Evolutionary conservation across 2,797 vertebrate genomes (phyloP).

Genomic region (Mallotus villosus): DNA sequence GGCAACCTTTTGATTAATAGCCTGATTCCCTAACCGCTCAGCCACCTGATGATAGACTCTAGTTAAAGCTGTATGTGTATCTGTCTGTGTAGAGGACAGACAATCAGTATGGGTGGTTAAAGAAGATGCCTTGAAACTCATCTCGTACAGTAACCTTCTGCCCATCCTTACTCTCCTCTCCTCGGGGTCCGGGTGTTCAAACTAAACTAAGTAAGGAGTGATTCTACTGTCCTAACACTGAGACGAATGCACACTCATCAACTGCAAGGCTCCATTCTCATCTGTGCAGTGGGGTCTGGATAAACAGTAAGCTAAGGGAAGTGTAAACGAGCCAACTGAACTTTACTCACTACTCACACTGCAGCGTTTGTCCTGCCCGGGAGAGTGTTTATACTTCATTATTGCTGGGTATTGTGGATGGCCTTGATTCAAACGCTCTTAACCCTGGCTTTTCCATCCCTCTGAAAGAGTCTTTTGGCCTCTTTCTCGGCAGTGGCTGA

Average conservation of each 20-base stretch:
- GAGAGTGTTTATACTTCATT: slow-evolving; percentile 38
- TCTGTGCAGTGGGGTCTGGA: slow-evolving; percentile 6
- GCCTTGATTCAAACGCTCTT: slow-evolving; percentile 29
- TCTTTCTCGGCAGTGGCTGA: slow-evolving; percentile 25
- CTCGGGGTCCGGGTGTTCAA: too few species aligned
- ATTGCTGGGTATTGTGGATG: slow-evolving; percentile 27
- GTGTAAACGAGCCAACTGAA: slow-evolving; percentile 19
- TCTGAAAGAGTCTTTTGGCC: slow-evolving; percentile 19
- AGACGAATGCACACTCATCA: slow-evolving; percentile 1
- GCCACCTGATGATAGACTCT: too few species aligned
- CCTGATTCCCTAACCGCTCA: too few species aligned
- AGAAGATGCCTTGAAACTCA: too few species aligned
- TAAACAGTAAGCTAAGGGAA: slow-evolving; percentile 29
- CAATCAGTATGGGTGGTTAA: too few species aligned
- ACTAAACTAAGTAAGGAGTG: background rate
- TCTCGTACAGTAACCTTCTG: too few species aligned
- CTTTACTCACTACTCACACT: background rate
- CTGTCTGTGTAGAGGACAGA: too few species aligned
- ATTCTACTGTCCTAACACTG: background rate
- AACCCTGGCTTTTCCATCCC: slow-evolving; percentile 18
- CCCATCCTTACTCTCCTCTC: too few species aligned
- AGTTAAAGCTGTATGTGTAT: too few species aligned
- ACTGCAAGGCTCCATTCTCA: slow-evolving; percentile 4
- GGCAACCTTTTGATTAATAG: too few species aligned
- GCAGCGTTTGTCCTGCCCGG: slow-evolving; percentile 15